These are phyloP conservation scores for Callimorpha dominula DNA, from an alignment of 2,888 invertebrate species.

Conservation along the genomic window DNA sequence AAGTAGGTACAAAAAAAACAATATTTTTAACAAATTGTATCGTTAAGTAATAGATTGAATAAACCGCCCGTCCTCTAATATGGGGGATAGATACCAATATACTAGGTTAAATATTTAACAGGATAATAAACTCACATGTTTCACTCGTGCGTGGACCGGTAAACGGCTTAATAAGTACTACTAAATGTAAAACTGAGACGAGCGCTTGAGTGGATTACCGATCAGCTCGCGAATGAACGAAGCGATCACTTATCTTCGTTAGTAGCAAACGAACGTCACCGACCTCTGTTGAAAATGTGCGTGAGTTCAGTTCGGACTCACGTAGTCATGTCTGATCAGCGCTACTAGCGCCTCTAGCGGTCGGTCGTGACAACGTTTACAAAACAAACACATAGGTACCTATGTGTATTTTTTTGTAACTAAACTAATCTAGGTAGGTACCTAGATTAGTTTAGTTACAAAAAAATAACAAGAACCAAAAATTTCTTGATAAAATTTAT, in stretches of 20 bases:
- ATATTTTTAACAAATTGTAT: background rate
- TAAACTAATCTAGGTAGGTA: no score
- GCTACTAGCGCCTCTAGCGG: background rate
- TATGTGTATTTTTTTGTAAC: no score
- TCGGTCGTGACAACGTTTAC: no score
- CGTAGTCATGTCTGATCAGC: background rate
- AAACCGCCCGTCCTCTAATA: background rate
- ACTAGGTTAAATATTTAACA: background rate
- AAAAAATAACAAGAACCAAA: background rate
- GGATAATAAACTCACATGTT: conserved; percentile 31
- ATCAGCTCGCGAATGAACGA: conserved; percentile 26
- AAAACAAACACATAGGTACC: no score
- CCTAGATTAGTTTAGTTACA: background rate
- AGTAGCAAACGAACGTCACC: conserved; percentile 50
- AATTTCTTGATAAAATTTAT: background rate
- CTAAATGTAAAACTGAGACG: conserved; percentile 23
- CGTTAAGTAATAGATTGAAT: background rate
- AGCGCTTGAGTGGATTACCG: conserved; percentile 20
- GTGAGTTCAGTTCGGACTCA: conserved; percentile 13
- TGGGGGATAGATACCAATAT: background rate
- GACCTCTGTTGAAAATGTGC: conserved; percentile 25
- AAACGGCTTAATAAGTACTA: conserved; percentile 39
- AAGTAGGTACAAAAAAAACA: background rate
- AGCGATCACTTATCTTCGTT: conserved; percentile 46
- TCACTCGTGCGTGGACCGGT: conserved; percentile 24